phyloP scores from a whole-genome alignment of 2,797 vertebrate species.

The Amphiprion clarkii region DNA sequence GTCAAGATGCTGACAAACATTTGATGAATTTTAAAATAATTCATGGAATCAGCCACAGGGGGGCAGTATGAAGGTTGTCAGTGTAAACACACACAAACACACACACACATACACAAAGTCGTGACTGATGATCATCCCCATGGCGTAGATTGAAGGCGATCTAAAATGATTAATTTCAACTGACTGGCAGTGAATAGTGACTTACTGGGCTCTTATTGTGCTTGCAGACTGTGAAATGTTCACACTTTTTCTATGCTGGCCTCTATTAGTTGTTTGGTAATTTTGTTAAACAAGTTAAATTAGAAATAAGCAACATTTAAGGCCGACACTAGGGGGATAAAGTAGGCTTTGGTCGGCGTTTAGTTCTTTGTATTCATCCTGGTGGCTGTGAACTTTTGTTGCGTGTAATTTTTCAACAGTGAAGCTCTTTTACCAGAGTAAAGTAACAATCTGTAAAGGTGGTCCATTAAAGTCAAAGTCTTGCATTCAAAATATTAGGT shows the following conservation, averaged over 20 bases:
- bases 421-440: too few species aligned
- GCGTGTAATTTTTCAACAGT: too few species aligned
- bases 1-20: not conserved
- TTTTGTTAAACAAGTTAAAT: not conserved
- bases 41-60: conserved; percentile 50
- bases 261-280: not conserved
- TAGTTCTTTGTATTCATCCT: too few species aligned
- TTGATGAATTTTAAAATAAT: conserved; percentile 1
- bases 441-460: not conserved
- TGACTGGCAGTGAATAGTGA: not conserved
- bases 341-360: too few species aligned
- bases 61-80: conserved; percentile 45
- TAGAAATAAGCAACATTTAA: not conserved
- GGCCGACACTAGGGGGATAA: too few species aligned
- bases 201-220: not conserved
- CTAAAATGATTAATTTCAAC: not conserved
- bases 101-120: conserved; percentile 1
- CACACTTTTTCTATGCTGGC: not conserved
- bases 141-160: not conserved
- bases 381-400: too few species aligned
- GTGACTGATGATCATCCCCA: conserved; percentile 12
- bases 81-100: not conserved
- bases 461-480: not conserved
- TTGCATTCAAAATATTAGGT: too few species aligned
- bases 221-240: not conserved